A percentile compares a stretch with the other conserved stretches of the same genome.
These are phyloP conservation scores for Oxystoma pomonae DNA, from an alignment of 2,888 invertebrate genomes.

Conservation along the genomic window DNA sequence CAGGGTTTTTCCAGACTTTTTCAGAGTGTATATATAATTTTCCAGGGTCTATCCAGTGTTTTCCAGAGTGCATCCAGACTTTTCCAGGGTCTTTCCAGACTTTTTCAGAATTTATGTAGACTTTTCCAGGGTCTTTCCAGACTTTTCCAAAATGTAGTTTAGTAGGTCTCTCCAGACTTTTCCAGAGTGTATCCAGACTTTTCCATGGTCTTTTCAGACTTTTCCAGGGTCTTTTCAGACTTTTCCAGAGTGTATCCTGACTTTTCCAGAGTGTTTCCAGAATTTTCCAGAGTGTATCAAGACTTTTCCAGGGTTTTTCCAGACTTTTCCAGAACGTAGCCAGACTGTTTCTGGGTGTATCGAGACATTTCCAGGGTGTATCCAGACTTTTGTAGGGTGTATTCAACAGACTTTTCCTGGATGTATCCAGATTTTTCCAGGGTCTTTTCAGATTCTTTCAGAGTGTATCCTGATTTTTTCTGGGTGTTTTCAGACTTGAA, in stretches of 20 bases:
- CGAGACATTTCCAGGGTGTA: neutral
- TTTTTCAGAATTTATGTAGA: neutral
- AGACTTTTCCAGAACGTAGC: neutral
- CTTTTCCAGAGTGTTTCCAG: neutral
- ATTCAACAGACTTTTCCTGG: too few species aligned
- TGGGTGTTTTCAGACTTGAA: too few species aligned
- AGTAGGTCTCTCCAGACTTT: too few species aligned
- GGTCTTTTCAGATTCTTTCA: neutral
- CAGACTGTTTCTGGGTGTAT: neutral
- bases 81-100: neutral
- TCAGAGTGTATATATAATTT: neutral
- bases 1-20: neutral
- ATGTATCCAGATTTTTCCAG: neutral
- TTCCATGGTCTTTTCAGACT: neutral
- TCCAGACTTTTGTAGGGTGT: too few species aligned
- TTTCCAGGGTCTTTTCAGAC: too few species aligned
- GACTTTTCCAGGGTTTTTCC: neutral
- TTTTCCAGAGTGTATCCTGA: neutral
- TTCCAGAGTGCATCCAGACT: neutral
- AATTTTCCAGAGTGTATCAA: neutral
- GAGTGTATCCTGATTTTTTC: neutral
- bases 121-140: neutral
- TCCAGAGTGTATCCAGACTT: neutral
- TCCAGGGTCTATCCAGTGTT: neutral
- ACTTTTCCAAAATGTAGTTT: neutral